phyloP scores from a whole-genome alignment of 2,888 invertebrate species.

The Dysmachus trigonus region DNA sequence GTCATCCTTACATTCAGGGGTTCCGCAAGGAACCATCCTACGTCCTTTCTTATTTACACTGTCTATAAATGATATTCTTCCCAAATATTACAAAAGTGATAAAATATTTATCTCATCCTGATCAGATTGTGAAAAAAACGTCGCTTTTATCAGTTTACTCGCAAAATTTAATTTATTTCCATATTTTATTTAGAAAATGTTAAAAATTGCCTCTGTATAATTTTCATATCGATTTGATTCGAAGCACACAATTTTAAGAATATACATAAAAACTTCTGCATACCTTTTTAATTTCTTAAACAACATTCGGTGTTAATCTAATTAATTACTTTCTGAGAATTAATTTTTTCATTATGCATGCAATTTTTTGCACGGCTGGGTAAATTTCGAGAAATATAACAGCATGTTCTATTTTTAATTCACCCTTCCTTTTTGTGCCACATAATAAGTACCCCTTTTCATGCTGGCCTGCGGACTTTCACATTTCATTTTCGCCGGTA shows the following conservation, averaged over 20 bases:
- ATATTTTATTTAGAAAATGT: too few species aligned
- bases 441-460: background rate
- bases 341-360: background rate
- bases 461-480: background rate
- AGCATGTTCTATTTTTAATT: background rate
- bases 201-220: too few species aligned
- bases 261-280: background rate
- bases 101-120: too few species aligned
- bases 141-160: too few species aligned
- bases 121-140: too few species aligned
- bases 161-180: too few species aligned
- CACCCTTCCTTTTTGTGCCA: background rate
- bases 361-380: background rate
- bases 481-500: slow-evolving; percentile 22
- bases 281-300: background rate
- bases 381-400: background rate
- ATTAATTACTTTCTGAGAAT: background rate
- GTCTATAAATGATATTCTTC: background rate
- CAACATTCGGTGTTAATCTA: background rate
- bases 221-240: too few species aligned
- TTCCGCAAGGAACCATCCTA: too few species aligned
- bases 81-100: too few species aligned
- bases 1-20: too few species aligned
- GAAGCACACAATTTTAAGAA: background rate
- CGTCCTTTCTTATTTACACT: background rate